Percentiles rank a stretch among this genome's conserved stretches.
Evolutionary conservation across 1,140 invertebrate genomes (phyloP).

Genomic region (Drosophila trapezifrons): DNA sequence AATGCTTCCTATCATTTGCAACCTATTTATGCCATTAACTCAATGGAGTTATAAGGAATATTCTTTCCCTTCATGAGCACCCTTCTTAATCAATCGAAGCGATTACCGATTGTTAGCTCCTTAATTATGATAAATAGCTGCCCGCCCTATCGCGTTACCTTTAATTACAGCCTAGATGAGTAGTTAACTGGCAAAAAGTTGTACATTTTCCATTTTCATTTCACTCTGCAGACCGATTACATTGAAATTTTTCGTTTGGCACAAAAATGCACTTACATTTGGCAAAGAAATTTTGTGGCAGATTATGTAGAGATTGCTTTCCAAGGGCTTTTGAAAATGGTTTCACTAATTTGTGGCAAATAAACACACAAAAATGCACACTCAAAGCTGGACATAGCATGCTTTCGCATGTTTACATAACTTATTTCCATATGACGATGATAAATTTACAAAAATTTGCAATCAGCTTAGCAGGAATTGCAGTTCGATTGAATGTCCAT

Average conservation of each 20-base stretch:
- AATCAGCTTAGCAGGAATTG: conserved; percentile 17
- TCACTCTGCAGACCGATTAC: conserved; percentile 14
- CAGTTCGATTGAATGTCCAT: background rate
- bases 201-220: conserved; percentile 9
- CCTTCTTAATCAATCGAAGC: too few relatives aligned
- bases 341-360: conserved; percentile 11
- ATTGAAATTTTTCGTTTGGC: too few relatives aligned
- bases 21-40: too few relatives aligned
- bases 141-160: too few relatives aligned
- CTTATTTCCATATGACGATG: conserved; percentile 7
- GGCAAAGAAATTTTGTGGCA: background rate
- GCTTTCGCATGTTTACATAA: conserved; percentile 12
- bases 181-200: too few relatives aligned
- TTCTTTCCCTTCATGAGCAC: too few relatives aligned
- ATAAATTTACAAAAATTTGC: conserved; percentile 8
- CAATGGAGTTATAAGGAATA: too few relatives aligned
- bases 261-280: background rate
- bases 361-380: conserved; percentile 14
- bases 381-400: background rate
- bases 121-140: too few relatives aligned
- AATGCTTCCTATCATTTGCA: too few relatives aligned
- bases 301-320: conserved; percentile 7
- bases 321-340: background rate
- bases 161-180: too few relatives aligned
- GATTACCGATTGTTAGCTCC: too few relatives aligned